These are phyloP conservation scores for Desoria tigrina DNA, from an alignment of 2,888 invertebrate genomes.

Conservation along the genomic window DNA sequence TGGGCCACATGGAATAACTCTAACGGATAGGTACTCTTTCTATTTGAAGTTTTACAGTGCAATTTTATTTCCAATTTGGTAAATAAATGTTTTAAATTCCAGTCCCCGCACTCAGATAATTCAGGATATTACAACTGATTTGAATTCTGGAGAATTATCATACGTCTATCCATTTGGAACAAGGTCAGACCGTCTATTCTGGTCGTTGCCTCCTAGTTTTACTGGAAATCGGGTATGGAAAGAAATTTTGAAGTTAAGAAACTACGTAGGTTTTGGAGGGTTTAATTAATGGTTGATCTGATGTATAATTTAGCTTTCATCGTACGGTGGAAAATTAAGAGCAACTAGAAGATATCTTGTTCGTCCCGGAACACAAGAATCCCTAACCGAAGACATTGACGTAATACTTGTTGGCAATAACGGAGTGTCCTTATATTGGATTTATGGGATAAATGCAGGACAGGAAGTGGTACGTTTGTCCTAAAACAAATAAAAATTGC, in stretches of 20 bases:
- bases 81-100: too few species aligned
- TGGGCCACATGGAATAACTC: slow-evolving; percentile 63
- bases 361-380: slow-evolving; percentile 59
- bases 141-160: slow-evolving; percentile 37
- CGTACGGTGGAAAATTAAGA: slow-evolving; percentile 81
- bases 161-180: slow-evolving; percentile 54
- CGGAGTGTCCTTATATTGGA: slow-evolving; percentile 74
- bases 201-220: slow-evolving; percentile 72
- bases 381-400: slow-evolving; percentile 70
- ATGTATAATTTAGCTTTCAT: slow-evolving; percentile 64
- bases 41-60: too few species aligned
- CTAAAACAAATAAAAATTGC: not conserved
- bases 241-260: too few species aligned
- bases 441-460: slow-evolving; percentile 63
- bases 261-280: too few species aligned
- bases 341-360: slow-evolving; percentile 72
- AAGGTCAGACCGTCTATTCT: slow-evolving; percentile 64
- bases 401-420: slow-evolving; percentile 76
- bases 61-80: too few species aligned
- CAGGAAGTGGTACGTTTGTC: slow-evolving; percentile 62
- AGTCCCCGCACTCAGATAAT: slow-evolving; percentile 42
- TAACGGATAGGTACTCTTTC: slow-evolving; percentile 64
- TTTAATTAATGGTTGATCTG: slow-evolving; percentile 7
- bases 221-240: slow-evolving; percentile 62
- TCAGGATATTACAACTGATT: slow-evolving; percentile 42